A percentile compares a stretch with the other conserved stretches of the same genome.
phyloP scores from a whole-genome alignment of 2,113 vertebrate species.

The Catharus bicknelli region DNA sequence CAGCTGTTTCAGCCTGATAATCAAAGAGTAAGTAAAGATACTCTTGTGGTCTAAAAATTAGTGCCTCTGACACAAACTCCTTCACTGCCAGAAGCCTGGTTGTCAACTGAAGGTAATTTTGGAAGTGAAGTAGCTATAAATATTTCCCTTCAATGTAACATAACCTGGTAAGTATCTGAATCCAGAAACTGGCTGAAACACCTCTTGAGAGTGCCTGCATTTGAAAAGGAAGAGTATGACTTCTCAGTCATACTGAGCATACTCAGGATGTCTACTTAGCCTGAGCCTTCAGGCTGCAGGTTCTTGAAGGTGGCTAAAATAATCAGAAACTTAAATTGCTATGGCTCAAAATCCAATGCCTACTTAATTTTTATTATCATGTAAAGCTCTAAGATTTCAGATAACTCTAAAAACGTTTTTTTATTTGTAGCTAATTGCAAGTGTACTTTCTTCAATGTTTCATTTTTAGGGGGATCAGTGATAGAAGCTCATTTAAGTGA shows the following conservation, averaged over 20 bases:
- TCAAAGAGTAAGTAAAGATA: background rate
- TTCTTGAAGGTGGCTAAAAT: background rate
- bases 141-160: background rate
- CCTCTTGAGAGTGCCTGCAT: background rate
- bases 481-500: conserved; percentile 4
- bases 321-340: background rate
- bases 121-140: background rate
- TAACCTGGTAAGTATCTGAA: background rate
- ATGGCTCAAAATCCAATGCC: background rate
- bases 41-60: background rate
- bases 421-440: background rate
- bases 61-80: background rate
- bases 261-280: background rate
- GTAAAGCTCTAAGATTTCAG: background rate
- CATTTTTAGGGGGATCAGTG: conserved; percentile 23
- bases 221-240: background rate
- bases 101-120: background rate
- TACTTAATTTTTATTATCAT: background rate
- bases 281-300: background rate
- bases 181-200: background rate
- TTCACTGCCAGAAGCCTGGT: background rate
- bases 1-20: background rate
- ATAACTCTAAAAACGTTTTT: background rate
- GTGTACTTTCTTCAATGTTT: background rate
- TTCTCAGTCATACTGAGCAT: background rate